phyloP scores from a whole-genome alignment of 2,797 vertebrate genomes.

The Syncerus caffer region DNA sequence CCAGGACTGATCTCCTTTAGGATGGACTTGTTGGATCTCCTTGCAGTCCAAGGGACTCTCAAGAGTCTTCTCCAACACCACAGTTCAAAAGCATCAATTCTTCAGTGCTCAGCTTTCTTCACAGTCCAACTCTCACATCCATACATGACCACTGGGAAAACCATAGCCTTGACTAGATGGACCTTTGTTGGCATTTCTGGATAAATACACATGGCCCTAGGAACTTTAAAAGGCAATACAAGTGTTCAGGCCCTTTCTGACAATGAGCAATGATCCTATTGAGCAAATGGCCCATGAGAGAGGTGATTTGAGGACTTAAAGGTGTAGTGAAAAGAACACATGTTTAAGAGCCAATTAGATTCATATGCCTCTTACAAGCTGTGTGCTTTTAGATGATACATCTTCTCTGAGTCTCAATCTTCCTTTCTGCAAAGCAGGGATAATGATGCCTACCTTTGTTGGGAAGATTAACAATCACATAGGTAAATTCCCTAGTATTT shows the following conservation, averaged over 20 bases:
- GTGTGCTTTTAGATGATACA: not conserved
- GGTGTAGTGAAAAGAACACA: not conserved
- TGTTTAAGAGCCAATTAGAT: not conserved
- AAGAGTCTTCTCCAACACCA: too few relatives aligned
- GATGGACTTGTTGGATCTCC: too few relatives aligned
- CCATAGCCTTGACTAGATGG: too few relatives aligned
- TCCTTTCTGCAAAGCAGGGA: not conserved
- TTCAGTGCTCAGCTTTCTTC: too few relatives aligned
- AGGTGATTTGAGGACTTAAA: not conserved
- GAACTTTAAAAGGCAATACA: not conserved
- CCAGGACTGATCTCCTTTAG: too few relatives aligned
- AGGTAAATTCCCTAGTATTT: conserved; percentile 8
- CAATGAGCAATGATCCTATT: not conserved
- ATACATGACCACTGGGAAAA: too few relatives aligned
- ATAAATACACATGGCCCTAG: not conserved
- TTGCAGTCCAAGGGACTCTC: too few relatives aligned
- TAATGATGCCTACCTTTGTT: conserved; percentile 10
- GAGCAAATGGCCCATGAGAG: not conserved
- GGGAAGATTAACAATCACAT: not conserved
- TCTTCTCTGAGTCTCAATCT: not conserved
- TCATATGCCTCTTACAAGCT: not conserved
- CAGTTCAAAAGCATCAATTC: too few relatives aligned
- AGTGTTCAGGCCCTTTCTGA: not conserved
- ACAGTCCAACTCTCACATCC: too few relatives aligned
- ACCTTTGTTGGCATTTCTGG: not conserved